Evolutionary conservation across 2,797 vertebrate species (phyloP), one percentile per base, ranked within the genome.

Genomic region (Pangasius macronema): DNA sequence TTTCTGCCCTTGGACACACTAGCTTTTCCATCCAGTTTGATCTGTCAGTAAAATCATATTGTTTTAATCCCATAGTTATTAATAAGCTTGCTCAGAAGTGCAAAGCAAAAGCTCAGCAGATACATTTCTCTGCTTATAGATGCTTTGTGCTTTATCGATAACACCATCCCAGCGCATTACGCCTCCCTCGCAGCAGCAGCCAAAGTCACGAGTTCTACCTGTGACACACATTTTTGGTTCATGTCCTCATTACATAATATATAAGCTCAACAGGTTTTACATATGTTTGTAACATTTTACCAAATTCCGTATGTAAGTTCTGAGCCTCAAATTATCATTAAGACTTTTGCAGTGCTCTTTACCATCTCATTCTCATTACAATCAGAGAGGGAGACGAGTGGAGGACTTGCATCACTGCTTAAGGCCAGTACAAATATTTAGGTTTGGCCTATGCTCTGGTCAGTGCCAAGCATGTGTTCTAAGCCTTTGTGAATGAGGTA

Each of bases 1-100:
- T 86, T 85, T 82, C 77, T 61, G 42, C 33, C 9, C 81, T 49
- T 59, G 83, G 72, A 86, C 22, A 36, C 86, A 59, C 53, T 85
- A 36, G 8, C 83, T 82, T 73, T 61, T 24, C 67, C 7, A 24
- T 85, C 72, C 67, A 57, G 84, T 89, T 90, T 91, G 86, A 89
- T 85, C 67, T 67, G 82, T 53, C 51, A 39, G 55, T 90, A 85
- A 81, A 89, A 88, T 86, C 84, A 89, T 77, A 90, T 85, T 89
- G 77, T 90, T 85, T 87, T 87, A 81, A 55, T 85, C 65, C 82
- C 80, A 72, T 73, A 76, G 75, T 42, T 57, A 49, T 82, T 85
- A 85, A 85, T 76, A 82, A 61, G 49, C 51, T 81, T 30, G 46
- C 39, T 87, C 36, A 55, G 59, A 27, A 82, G 24, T 73, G 51